A percentile compares a stretch with the other conserved stretches of the same genome.
Evolutionary conservation across 2,113 vertebrate genomes (phyloP).

Genomic region (Phoxinus phoxinus): DNA sequence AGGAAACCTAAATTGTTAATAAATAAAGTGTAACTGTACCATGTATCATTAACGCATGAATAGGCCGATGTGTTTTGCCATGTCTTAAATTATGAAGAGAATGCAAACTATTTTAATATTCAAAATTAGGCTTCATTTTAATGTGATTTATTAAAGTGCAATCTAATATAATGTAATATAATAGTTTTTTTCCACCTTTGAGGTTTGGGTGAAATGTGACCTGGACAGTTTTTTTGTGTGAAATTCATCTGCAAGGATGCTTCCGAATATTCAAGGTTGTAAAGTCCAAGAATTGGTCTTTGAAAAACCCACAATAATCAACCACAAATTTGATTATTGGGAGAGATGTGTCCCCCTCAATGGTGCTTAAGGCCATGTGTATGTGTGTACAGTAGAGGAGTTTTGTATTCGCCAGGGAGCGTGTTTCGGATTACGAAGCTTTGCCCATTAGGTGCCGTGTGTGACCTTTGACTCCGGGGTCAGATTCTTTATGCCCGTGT

Average conservation of each 20-base stretch:
- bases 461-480: conserved; percentile 41
- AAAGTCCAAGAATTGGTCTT: neutral
- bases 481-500: conserved; percentile 21
- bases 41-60: neutral
- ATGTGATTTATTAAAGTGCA: neutral
- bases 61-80: neutral
- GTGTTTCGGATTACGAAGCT: conserved; percentile 41
- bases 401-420: conserved; percentile 6
- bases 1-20: neutral
- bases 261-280: neutral
- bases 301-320: neutral
- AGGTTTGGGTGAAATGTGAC: neutral
- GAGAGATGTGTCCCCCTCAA: neutral
- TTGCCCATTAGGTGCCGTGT: conserved; percentile 18
- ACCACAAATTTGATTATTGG: neutral
- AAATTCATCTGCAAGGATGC: neutral
- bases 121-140: neutral
- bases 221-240: neutral
- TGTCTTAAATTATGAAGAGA: neutral
- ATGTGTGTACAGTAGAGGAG: neutral
- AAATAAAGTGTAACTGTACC: neutral
- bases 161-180: neutral
- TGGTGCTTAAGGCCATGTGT: neutral
- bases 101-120: neutral
- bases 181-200: neutral